Conservation (phyloP, 2,113 vertebrate species). For the Otis tarda region DNA sequence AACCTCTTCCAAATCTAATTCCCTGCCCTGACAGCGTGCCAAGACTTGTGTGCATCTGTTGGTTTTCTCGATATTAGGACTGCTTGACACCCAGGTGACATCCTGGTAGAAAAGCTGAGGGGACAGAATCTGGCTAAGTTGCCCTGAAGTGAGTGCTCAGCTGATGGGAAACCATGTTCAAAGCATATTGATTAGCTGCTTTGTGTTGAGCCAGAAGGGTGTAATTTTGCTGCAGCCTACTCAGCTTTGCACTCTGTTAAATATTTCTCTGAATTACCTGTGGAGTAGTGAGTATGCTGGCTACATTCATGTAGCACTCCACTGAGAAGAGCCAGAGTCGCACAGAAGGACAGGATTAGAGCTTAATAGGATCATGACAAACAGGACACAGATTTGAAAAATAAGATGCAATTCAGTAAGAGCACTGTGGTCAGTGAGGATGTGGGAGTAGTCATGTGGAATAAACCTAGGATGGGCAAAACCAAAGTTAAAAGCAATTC, state of each 20-base stretch:
- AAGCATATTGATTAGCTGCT: neutral
- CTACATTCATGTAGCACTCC: neutral
- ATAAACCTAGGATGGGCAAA: neutral
- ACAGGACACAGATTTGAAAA: neutral
- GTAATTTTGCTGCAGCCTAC: neutral
- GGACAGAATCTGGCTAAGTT: neutral
- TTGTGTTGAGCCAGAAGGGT: neutral
- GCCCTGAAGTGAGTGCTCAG: neutral
- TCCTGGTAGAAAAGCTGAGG: neutral
- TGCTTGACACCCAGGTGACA: neutral
- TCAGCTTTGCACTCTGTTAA: rapidly evolving
- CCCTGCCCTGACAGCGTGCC: neutral
- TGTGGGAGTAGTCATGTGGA: neutral
- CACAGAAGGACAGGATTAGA: neutral
- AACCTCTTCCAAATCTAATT: neutral
- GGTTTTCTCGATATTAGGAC: neutral
- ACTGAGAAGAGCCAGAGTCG: neutral
- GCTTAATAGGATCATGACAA: neutral
- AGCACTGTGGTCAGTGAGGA: neutral
- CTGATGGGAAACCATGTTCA: neutral
- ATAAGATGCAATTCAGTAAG: neutral
- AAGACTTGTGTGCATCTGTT: neutral
- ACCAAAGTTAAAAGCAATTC: neutral
- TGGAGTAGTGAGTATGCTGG: neutral
- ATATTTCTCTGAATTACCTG: neutral